Conservation (phyloP, 2,797 vertebrate genomes). For the Xenopus petersii region DNA sequence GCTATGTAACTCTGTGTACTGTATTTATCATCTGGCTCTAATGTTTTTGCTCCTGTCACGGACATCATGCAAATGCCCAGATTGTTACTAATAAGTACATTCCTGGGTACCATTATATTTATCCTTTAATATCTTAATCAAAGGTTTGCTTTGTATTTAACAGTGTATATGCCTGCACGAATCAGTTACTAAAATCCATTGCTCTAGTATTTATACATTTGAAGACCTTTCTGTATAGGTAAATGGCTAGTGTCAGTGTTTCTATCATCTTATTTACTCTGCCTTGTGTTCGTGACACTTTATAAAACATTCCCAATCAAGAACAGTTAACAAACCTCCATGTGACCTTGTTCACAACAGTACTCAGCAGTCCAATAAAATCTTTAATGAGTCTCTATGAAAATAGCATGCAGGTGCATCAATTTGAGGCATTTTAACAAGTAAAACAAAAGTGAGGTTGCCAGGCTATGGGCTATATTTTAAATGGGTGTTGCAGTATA, state of each 20-base stretch:
- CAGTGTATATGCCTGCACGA: no score
- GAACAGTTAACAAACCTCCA: conserved; percentile 50
- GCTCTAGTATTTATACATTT: neutral
- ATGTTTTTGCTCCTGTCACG: no score
- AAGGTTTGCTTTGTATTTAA: no score
- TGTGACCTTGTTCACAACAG: conserved; percentile 46
- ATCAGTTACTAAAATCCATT: conserved; percentile 1
- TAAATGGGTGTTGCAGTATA: no score
- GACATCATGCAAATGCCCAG: no score
- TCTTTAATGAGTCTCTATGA: conserved; percentile 53
- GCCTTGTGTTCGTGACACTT: conserved; percentile 56
- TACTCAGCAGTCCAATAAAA: conserved; percentile 53
- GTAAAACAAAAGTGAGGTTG: conserved; percentile 17
- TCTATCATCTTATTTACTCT: conserved; percentile 49
- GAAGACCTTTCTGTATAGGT: conserved; percentile 19
- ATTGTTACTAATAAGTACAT: no score
- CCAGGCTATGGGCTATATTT: conserved; percentile 25
- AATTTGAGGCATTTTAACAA: conserved; percentile 48
- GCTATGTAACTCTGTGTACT: no score
- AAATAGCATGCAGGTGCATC: conserved; percentile 54
- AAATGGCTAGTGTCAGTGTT: conserved; percentile 46
- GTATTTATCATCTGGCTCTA: no score
- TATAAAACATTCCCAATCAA: conserved; percentile 53
- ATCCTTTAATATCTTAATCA: no score
- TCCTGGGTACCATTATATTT: no score